Conservation (phyloP, 2,113 vertebrate genomes). For the Lepus americanus region DNA sequence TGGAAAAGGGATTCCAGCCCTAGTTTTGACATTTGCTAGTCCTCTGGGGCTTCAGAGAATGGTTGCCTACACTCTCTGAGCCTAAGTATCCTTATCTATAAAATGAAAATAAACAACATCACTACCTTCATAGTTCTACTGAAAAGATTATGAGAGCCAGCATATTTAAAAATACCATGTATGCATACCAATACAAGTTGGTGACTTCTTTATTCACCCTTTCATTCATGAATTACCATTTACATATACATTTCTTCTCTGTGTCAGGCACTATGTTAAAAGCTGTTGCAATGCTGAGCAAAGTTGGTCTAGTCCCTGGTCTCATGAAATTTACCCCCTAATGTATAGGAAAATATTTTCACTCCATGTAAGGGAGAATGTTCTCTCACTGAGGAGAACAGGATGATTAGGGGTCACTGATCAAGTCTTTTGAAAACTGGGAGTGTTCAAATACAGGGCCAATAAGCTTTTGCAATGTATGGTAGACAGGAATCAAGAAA, state of each 20-base stretch:
- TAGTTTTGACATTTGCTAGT: not conserved
- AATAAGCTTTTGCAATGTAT: not conserved
- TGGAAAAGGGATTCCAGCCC: conserved; percentile 25
- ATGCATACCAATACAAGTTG: not conserved
- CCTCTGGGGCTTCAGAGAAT: not conserved
- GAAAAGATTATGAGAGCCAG: not conserved
- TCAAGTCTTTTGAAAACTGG: not conserved
- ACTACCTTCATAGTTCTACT: not conserved
- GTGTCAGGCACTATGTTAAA: not conserved
- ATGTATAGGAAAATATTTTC: not conserved
- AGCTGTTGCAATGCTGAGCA: not conserved
- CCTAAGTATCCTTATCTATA: conserved; percentile 3
- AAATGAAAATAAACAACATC: not conserved
- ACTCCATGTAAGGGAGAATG: not conserved
- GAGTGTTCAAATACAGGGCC: not conserved
- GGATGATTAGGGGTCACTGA: not conserved
- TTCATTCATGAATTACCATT: not conserved
- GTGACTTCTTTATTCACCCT: not conserved
- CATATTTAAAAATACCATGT: not conserved
- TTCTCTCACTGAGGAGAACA: not conserved
- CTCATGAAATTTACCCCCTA: not conserved
- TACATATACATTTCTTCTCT: not conserved
- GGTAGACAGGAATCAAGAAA: not conserved
- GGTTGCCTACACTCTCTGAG: not conserved
- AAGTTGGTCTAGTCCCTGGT: not conserved